phyloP scores from a whole-genome alignment of 2,888 invertebrate genomes.

The Acanthococcus lagerstroemiae region DNA sequence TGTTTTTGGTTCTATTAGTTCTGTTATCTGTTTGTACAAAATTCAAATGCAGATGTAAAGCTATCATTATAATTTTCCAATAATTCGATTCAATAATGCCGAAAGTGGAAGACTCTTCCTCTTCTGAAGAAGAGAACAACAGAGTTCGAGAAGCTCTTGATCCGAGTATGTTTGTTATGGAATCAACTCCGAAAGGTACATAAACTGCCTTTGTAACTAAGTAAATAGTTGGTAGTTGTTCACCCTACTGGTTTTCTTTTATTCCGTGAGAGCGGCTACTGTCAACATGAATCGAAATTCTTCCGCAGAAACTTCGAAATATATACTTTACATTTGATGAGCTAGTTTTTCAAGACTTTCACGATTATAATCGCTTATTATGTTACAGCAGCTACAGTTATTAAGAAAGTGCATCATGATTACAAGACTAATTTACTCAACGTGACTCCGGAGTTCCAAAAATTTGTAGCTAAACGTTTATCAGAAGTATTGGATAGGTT shows the following conservation, averaged over 20 bases:
- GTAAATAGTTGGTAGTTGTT: background rate
- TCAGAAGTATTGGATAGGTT: constrained; percentile 2
- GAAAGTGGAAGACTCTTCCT: background rate
- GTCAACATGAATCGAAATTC: too few species aligned
- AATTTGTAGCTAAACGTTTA: constrained; percentile 7
- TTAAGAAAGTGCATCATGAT: background rate
- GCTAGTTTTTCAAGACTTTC: background rate
- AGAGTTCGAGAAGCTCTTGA: constrained; percentile 18
- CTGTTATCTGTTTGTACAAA: too few species aligned
- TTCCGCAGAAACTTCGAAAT: too few species aligned
- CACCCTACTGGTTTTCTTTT: too few species aligned
- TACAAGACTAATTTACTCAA: constrained; percentile 14
- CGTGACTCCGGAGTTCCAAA: constrained; percentile 25
- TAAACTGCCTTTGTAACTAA: background rate
- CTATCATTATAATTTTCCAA: too few species aligned
- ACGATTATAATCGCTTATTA: too few species aligned
- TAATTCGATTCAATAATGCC: too few species aligned
- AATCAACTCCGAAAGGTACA: background rate
- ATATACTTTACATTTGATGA: background rate
- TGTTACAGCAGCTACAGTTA: background rate
- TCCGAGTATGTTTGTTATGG: constrained; percentile 2
- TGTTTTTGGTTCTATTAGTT: too few species aligned
- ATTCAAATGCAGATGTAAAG: too few species aligned
- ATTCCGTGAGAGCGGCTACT: too few species aligned
- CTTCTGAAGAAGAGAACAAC: constrained; percentile 13